Evolutionary conservation across 2,113 vertebrate species (phyloP), one percentile per base, ranked within the genome.

Genomic region (Heterochromis multidens): DNA sequence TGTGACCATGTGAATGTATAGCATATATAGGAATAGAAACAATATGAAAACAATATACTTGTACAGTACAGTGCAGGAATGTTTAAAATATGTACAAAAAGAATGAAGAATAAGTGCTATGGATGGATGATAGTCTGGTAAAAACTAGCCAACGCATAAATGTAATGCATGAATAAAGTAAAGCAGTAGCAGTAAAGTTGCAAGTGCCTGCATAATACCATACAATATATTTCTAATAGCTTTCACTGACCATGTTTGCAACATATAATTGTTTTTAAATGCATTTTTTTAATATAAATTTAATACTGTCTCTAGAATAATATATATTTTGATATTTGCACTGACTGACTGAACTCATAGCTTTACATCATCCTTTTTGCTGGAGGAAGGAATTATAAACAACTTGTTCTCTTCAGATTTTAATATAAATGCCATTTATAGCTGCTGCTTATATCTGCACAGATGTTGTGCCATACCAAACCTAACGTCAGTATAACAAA

Each of bases 401-500:
- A 78, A 79, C 77, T 40, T 33, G 56, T 33, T 80, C 72, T 35
- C 46, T 35, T 63, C 43, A 65, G 46, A 82, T 82, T 85, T 80
- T 2, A 76, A 63, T 31, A 23, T 19, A 56, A 82, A 67, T 19
- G 54, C 81, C 65, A 77, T 87, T 76, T 92, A 88, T 70, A 76
- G 60, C 56, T 7, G 6, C 49, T 70, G 25, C 62, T 70, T 58
- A 37, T 83, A 85, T 83, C 7, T 81, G 77, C 81, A 88, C 87
- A 86, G 92, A 92, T 89, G 89, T 87, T 84, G 19, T 2, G 81
- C 25, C 62, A 74, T 85, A 76, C 62, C 79, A 72, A 25, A 70
- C 77, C 80, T 70, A 91, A 46, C 35, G 23, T 62, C 82, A 62
- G 65, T 90, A 83, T 83, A 89, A 92, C 92, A 90, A 90, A 91